Evolutionary conservation across 2,113 vertebrate species (phyloP).

Genomic region (Lampris megalopsis): DNA sequence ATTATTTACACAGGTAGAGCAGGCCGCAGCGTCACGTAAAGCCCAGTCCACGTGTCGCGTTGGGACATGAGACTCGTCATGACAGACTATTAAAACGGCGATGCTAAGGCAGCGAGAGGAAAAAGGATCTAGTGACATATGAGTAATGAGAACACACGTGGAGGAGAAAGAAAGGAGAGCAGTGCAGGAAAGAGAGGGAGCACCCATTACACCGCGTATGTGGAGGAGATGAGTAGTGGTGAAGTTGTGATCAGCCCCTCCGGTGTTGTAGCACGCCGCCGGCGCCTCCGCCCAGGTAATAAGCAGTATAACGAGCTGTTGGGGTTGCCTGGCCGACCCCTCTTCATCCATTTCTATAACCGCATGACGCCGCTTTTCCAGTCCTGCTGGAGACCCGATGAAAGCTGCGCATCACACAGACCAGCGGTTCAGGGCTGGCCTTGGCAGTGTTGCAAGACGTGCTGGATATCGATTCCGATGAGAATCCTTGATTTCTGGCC

Average conservation of each 20-base stretch:
- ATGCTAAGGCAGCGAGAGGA: slow-evolving; percentile 54
- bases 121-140: slow-evolving; percentile 61
- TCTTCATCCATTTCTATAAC: slow-evolving; percentile 68
- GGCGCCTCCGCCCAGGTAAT: slow-evolving; percentile 52
- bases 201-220: slow-evolving; percentile 45
- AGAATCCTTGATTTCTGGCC: slow-evolving; percentile 47
- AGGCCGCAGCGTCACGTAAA: too few species aligned
- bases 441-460: slow-evolving; percentile 21
- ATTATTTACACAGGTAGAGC: too few species aligned
- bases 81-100: slow-evolving; percentile 70
- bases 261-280: slow-evolving; percentile 44
- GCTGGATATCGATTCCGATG: slow-evolving; percentile 43
- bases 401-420: slow-evolving; percentile 37
- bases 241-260: slow-evolving; percentile 41
- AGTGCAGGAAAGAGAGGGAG: slow-evolving; percentile 25
- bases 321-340: slow-evolving; percentile 47
- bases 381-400: slow-evolving; percentile 48
- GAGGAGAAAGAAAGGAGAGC: slow-evolving; percentile 9
- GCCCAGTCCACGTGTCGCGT: not conserved
- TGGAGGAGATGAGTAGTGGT: slow-evolving; percentile 30
- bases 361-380: slow-evolving; percentile 61
- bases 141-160: slow-evolving; percentile 50
- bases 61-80: slow-evolving; percentile 65
- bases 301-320: slow-evolving; percentile 56
- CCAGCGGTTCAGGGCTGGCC: slow-evolving; percentile 23